Evolutionary conservation across 2,797 vertebrate species (phyloP).

Genomic region (Anomalospiza imberbis): DNA sequence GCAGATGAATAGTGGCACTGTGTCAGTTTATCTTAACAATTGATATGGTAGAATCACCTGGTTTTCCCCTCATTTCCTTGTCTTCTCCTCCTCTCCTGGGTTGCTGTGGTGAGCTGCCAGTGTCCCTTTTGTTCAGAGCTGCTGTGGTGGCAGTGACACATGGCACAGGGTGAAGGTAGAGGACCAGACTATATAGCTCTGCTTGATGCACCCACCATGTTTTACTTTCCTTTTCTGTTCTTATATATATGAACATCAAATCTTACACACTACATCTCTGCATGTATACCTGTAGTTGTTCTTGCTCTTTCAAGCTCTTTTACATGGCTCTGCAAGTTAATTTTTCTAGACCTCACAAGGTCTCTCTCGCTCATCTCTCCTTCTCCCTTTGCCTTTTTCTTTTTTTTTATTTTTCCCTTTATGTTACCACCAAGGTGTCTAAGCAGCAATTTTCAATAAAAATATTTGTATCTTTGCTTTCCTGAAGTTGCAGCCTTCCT

Average conservation of each 20-base stretch:
- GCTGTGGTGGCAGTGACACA: not conserved
- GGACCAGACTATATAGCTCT: not conserved
- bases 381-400: not conserved
- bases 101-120: not conserved
- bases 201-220: not conserved
- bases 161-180: not conserved
- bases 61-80: not conserved
- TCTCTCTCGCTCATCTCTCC: not conserved
- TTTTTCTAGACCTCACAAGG: not conserved
- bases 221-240: not conserved
- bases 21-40: not conserved
- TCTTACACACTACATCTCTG: not conserved
- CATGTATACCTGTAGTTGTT: not conserved
- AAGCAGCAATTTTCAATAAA: not conserved
- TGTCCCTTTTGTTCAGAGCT: not conserved
- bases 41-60: not conserved
- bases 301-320: not conserved
- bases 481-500: not conserved
- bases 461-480: not conserved
- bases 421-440: not conserved
- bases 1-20: not conserved
- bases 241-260: not conserved
- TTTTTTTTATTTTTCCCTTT: not conserved
- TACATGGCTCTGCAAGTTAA: not conserved
- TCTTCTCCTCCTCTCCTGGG: accelerated